phyloP scores from a whole-genome alignment of 2,113 vertebrate species.

The Bubalus kerabau region DNA sequence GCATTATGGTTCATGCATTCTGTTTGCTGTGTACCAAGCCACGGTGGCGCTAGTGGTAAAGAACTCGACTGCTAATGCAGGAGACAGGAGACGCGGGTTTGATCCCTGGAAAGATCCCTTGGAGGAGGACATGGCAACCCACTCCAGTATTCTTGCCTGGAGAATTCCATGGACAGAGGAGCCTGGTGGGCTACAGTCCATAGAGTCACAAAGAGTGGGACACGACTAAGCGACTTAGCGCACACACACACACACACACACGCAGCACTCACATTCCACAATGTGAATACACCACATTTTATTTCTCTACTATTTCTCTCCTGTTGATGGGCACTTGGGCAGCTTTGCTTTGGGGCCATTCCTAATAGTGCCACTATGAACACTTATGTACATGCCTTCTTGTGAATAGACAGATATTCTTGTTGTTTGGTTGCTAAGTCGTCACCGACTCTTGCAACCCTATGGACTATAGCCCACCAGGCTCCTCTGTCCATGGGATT shows the following conservation, averaged over 20 bases:
- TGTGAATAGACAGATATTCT: not conserved
- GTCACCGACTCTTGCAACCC: not conserved
- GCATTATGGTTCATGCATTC: not conserved
- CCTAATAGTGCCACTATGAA: not conserved
- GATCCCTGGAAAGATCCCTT: not conserved
- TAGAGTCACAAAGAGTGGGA: not conserved
- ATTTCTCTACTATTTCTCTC: not conserved
- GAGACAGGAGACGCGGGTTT: not conserved
- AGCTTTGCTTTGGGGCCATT: not conserved
- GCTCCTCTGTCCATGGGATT: not conserved
- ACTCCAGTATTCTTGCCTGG: not conserved
- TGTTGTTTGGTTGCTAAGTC: not conserved
- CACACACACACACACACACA: rapidly evolving
- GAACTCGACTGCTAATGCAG: not conserved
- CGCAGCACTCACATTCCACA: not conserved
- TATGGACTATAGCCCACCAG: not conserved
- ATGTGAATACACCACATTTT: not conserved
- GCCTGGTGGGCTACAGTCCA: not conserved
- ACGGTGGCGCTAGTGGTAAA: not conserved
- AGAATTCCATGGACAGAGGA: not conserved
- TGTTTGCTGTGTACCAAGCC: not conserved
- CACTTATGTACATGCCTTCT: not conserved
- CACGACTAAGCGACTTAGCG: not conserved
- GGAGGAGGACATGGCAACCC: not conserved
- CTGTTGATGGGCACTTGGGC: not conserved